phyloP scores from a whole-genome alignment of 2,888 invertebrate species.

The Panorpa germanica region DNA sequence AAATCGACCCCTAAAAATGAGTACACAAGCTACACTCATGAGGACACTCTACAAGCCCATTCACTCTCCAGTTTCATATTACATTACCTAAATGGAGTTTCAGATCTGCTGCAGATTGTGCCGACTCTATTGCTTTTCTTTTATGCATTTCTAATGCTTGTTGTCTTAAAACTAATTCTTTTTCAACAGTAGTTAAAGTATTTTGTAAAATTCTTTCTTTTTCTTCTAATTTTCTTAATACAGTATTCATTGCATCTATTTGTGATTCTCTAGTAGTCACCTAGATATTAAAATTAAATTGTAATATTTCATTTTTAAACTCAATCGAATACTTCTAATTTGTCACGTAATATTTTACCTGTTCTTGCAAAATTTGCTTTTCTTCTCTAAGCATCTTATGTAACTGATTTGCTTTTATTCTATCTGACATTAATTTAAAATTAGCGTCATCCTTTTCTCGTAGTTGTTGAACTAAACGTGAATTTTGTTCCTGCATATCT shows the following conservation, averaged over 20 bases:
- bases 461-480: conserved; percentile 82
- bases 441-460: conserved; percentile 96
- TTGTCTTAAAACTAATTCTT: conserved; percentile 78
- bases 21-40: too few species aligned
- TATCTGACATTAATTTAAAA: conserved; percentile 95
- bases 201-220: conserved; percentile 87
- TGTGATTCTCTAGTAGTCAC: conserved; percentile 64
- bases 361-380: conserved; percentile 82
- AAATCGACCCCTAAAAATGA: too few species aligned
- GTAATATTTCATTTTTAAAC: background rate
- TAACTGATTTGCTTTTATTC: conserved; percentile 88
- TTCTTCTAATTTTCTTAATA: conserved; percentile 86
- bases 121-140: conserved; percentile 90
- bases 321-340: conserved; percentile 1
- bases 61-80: too few species aligned
- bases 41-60: too few species aligned
- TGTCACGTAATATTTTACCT: conserved; percentile 29
- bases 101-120: conserved; percentile 91
- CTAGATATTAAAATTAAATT: conserved; percentile 18
- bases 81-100: conserved; percentile 85
- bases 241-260: conserved; percentile 88
- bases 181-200: conserved; percentile 82
- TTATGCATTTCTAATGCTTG: conserved; percentile 98
- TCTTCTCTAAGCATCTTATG: conserved; percentile 89
- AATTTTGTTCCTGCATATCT: conserved; percentile 98